These are phyloP conservation scores for Brotogeris chrysoptera DNA, from an alignment of 2,797 vertebrate genomes.

Conservation along the genomic window DNA sequence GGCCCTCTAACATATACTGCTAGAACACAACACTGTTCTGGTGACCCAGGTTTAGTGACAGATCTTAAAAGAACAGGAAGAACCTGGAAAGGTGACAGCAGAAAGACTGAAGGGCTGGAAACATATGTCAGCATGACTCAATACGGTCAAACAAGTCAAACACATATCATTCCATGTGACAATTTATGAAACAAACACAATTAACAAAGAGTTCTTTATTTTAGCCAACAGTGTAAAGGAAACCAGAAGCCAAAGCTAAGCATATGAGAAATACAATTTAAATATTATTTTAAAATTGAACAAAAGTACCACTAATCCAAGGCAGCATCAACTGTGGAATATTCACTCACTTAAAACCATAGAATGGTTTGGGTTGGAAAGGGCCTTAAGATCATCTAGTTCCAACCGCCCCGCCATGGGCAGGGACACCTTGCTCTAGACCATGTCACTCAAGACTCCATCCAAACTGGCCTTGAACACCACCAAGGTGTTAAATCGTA, in stretches of 20 bases:
- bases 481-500: background rate
- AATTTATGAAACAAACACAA: background rate
- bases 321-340: background rate
- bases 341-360: background rate
- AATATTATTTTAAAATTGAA: background rate
- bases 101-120: background rate
- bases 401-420: background rate
- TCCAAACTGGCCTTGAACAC: background rate
- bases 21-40: background rate
- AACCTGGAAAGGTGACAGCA: background rate
- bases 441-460: background rate
- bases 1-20: background rate
- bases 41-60: rapidly evolving
- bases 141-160: background rate
- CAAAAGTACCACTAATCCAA: background rate
- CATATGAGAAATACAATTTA: background rate
- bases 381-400: background rate
- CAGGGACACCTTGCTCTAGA: background rate
- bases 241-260: background rate
- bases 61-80: background rate
- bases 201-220: background rate
- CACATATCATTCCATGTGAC: background rate
- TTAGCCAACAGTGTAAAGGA: background rate
- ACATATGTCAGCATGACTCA: background rate
- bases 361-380: background rate